These are phyloP conservation scores for Xenopus tropicalis DNA, from an alignment of 2,113 vertebrate genomes.

Conservation along the genomic window UCB_Xtro_10.0 CM004447.2:74797001-74797500, in stretches of 20 bases:
- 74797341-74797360: conserved; percentile 64
- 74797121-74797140: conserved; percentile 77
- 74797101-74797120: conserved; percentile 79
- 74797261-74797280: conserved; percentile 80
- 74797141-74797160: conserved; percentile 73
- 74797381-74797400: conserved; percentile 67
- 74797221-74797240: conserved; percentile 70
- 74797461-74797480: conserved; percentile 67
- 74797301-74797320: conserved; percentile 57
- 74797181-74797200: conserved; percentile 76
- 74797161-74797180: conserved; percentile 81
- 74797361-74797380: conserved; percentile 80
- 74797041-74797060: conserved; percentile 85
- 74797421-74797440: conserved; percentile 64
- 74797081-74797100: conserved; percentile 82
- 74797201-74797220: conserved; percentile 77
- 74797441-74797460: conserved; percentile 90
- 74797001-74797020: no score
- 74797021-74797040: conserved; percentile 45
- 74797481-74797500: conserved; percentile 59
- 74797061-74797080: conserved; percentile 81
- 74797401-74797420: conserved; percentile 66
- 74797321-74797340: conserved; percentile 62
- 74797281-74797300: conserved; percentile 68
- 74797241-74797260: conserved; percentile 68